A percentile compares a stretch with the other conserved stretches of the same genome.
Conservation (phyloP, 2,888 invertebrate species). For the Acronicta psi region DNA sequence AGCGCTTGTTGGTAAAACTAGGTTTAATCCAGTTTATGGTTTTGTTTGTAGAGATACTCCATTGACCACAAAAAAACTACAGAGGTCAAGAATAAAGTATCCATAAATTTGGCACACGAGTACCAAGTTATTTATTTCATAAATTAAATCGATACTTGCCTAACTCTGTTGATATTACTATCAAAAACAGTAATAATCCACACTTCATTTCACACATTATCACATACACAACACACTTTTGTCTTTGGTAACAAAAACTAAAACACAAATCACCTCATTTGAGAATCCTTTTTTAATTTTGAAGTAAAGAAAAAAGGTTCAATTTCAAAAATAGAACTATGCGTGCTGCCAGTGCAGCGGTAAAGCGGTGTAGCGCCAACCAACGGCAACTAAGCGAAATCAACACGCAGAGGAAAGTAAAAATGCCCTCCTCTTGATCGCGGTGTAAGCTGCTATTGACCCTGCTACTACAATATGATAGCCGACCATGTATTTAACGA, state of each 20-base stretch:
- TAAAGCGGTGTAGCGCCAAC: constrained; percentile 23
- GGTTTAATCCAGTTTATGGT: neutral
- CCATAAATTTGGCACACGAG: too few relatives aligned
- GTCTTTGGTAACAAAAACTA: constrained; percentile 1
- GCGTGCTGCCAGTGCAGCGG: constrained; percentile 30
- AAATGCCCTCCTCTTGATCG: constrained; percentile 43
- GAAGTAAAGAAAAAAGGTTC: neutral
- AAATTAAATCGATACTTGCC: constrained; percentile 61
- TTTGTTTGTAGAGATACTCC: too few relatives aligned
- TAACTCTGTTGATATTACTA: constrained; percentile 61
- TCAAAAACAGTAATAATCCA: constrained; percentile 64
- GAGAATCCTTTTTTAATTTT: constrained; percentile 1
- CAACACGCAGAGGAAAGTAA: constrained; percentile 49
- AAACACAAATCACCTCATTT: constrained; percentile 21
- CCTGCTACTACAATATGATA: constrained; percentile 21
- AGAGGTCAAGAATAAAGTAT: too few relatives aligned
- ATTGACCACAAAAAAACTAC: too few relatives aligned
- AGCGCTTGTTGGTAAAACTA: neutral
- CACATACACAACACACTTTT: constrained; percentile 36
- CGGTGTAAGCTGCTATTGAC: constrained; percentile 29
- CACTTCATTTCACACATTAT: constrained; percentile 69
- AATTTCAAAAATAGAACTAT: constrained; percentile 27
- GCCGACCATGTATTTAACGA: neutral
- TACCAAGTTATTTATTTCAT: too few relatives aligned
- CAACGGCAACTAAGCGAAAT: constrained; percentile 43